Conservation (phyloP, 2,797 vertebrate genomes). For the Monodelphis domestica region DNA sequence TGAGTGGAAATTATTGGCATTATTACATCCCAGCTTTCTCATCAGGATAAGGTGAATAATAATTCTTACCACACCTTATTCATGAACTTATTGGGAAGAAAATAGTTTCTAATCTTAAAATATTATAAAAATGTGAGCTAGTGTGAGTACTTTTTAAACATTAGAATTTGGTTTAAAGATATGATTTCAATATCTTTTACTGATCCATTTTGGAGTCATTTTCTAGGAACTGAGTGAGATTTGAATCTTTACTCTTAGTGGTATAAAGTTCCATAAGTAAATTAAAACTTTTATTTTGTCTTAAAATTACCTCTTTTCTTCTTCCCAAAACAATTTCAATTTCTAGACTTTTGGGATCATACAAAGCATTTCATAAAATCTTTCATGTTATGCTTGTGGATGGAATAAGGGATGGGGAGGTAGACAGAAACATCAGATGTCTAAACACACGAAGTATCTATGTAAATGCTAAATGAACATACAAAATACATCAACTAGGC, state of each 20-base stretch:
- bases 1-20: not conserved
- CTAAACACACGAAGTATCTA: not conserved
- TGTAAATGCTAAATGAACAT: not conserved
- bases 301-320: not conserved
- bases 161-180: not conserved
- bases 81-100: not conserved
- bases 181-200: not conserved
- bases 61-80: not conserved
- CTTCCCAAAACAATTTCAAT: not conserved
- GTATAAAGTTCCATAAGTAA: not conserved
- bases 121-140: not conserved
- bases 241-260: not conserved
- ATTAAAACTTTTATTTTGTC: not conserved
- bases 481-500: not conserved
- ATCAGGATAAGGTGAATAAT: not conserved
- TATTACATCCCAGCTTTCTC: not conserved
- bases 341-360: not conserved
- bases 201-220: not conserved
- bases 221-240: not conserved
- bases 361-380: not conserved
- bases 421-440: not conserved
- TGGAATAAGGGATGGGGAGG: not conserved
- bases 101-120: not conserved
- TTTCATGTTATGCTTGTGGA: not conserved
- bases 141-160: not conserved